Evolutionary conservation across 2,888 invertebrate species (phyloP).

Genomic region (Rhorus exstirpatorius): DNA sequence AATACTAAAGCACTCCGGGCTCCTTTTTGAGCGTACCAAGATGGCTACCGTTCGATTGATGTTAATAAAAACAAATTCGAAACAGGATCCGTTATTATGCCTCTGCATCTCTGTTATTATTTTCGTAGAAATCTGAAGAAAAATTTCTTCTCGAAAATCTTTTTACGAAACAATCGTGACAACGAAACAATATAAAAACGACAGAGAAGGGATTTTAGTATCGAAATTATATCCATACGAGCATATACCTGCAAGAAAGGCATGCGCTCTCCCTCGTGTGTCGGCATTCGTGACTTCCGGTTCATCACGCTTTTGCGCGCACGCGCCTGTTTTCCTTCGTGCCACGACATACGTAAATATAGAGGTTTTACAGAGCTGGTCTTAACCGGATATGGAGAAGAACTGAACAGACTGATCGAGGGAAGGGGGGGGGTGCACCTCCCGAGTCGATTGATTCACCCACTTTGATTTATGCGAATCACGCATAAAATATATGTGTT

Average conservation of each 20-base stretch:
- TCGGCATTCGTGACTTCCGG: slow-evolving; percentile 64
- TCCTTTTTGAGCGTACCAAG: too few relatives aligned
- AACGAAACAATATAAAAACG: neutral
- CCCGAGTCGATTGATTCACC: slow-evolving; percentile 17
- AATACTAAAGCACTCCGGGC: too few relatives aligned
- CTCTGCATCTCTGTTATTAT: too few relatives aligned
- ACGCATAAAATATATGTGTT: slow-evolving; percentile 76
- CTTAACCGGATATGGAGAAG: slow-evolving; percentile 82
- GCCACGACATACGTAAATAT: neutral
- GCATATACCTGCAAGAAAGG: slow-evolving; percentile 10
- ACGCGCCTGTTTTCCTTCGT: slow-evolving; percentile 62
- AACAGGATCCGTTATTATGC: too few relatives aligned
- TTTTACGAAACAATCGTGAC: neutral
- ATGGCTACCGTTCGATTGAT: too few relatives aligned
- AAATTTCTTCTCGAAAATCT: neutral
- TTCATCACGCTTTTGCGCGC: slow-evolving; percentile 29
- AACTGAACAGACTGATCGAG: slow-evolving; percentile 73
- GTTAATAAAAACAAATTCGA: too few relatives aligned
- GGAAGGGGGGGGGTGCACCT: too few relatives aligned
- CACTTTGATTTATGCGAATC: slow-evolving; percentile 79
- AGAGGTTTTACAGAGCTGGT: slow-evolving; percentile 21
- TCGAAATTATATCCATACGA: neutral
- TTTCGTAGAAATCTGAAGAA: too few relatives aligned
- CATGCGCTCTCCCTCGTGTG: slow-evolving; percentile 49
- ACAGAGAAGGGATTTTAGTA: too few relatives aligned